A percentile compares a stretch with the other conserved stretches of the same genome.
These are phyloP conservation scores for Dermolepida albohirtum DNA, from an alignment of 2,888 invertebrate genomes.

Conservation along the genomic window DNA sequence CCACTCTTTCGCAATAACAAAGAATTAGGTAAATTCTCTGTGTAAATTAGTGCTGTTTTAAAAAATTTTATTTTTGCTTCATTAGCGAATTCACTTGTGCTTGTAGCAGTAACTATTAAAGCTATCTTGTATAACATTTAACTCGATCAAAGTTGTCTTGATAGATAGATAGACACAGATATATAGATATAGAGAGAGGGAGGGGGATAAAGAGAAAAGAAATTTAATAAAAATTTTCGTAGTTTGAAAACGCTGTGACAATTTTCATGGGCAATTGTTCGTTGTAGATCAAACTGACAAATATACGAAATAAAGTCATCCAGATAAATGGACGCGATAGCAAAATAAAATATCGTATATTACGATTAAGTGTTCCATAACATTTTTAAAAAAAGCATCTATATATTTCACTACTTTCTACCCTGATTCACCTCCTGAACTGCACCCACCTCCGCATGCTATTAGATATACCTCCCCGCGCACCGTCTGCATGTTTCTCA, in stretches of 20 bases:
- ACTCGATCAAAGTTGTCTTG: too few relatives aligned
- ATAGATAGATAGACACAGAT: too few relatives aligned
- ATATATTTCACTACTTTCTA: slow-evolving; percentile 1
- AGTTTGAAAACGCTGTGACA: slow-evolving; percentile 8
- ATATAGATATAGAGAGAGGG: too few relatives aligned
- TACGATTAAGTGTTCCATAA: slow-evolving; percentile 2
- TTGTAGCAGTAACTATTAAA: too few relatives aligned
- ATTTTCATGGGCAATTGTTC: slow-evolving; percentile 4
- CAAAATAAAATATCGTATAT: slow-evolving; percentile 17
- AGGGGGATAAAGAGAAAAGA: too few relatives aligned
- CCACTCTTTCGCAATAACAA: too few relatives aligned
- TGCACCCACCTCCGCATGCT: slow-evolving; percentile 6
- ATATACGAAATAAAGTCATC: slow-evolving; percentile 17
- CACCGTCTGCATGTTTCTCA: slow-evolving; percentile 62
- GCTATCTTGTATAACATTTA: too few relatives aligned
- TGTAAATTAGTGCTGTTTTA: too few relatives aligned
- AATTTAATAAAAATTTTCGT: too few relatives aligned
- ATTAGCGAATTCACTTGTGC: too few relatives aligned
- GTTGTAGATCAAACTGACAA: slow-evolving; percentile 19
- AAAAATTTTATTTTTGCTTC: too few relatives aligned
- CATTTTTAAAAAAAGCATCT: slow-evolving; percentile 11
- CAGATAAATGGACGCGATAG: slow-evolving; percentile 20
- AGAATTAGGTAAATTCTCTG: too few relatives aligned
- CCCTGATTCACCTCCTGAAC: slow-evolving; percentile 6
- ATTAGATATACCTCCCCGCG: slow-evolving; percentile 42